Evolutionary conservation across 2,797 vertebrate genomes (phyloP), one percentile per base, ranked within the genome.

Genomic region (Tokudaia tokunoshimensis): DNA sequence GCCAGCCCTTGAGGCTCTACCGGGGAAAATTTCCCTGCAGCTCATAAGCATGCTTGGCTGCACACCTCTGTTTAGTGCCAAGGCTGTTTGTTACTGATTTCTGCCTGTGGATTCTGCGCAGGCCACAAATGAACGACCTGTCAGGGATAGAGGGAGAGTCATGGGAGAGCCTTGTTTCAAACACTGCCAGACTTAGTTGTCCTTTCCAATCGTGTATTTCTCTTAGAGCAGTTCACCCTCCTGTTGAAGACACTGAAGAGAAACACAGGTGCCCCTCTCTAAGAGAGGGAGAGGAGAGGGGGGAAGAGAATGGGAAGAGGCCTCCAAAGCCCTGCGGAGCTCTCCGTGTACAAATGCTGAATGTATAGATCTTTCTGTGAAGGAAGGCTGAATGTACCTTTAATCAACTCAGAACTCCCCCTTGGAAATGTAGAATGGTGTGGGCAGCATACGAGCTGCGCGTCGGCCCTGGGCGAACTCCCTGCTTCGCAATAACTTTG

Each of bases 21-120:
- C 8, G 57, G 57, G 70, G 67, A 96, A 65, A 65, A 8, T 63
- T 76, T 24, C 14, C 74, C 26, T 44, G 76, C 50, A 5, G 84
- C 31, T 92, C 34, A 86, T 75, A 84, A 94, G 94, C 50, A 89
- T 91, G 89, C 88, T 61, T 63, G 80, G 61, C 92, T 92, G 89
- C 63, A 94, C 59, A 72, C 91, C 22, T 0, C 31, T 63, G 10
- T 50, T 31, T 41, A 92, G 79, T 1, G 5, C 12, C 76, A 20
- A 4, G 76, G 95, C 89, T 44, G 47, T 47, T 94, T 65, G 44
- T 82, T 88, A 59, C 57, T 92, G 2, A 75, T 94, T 93, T 94
- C 74, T 96, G 82, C 55, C 91, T 74, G 93, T 94, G 96, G 41
- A 0, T 37, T 61, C 12, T 85, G 82, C 70, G 31, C 83, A 96